These are phyloP conservation scores for Colinus virginianus DNA, from an alignment of 2,113 vertebrate species.

Conservation along the genomic window DNA sequence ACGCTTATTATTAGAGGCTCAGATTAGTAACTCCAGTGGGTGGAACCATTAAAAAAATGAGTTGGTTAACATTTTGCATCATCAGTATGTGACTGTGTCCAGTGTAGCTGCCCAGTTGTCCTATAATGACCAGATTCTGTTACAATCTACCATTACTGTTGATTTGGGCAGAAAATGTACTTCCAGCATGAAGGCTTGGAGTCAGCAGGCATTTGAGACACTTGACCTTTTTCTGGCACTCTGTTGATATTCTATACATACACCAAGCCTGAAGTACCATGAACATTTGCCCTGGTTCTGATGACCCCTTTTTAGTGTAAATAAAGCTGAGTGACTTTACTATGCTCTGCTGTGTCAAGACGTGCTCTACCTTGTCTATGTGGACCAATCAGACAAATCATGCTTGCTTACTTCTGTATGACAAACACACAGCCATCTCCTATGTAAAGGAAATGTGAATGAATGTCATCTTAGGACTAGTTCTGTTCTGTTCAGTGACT, in stretches of 20 bases:
- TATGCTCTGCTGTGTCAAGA: not conserved
- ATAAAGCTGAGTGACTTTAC: not conserved
- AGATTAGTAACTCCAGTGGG: not conserved
- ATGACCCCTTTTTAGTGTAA: not conserved
- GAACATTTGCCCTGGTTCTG: not conserved
- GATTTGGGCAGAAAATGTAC: not conserved
- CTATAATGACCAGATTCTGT: not conserved
- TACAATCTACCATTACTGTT: accelerated
- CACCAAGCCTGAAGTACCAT: not conserved
- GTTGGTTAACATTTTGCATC: not conserved
- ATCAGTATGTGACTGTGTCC: not conserved
- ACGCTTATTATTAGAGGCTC: not conserved
- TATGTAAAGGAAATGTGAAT: not conserved
- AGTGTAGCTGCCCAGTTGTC: not conserved
- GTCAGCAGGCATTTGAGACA: not conserved
- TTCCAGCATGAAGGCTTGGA: not conserved
- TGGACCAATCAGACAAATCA: not conserved
- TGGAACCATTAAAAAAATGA: not conserved
- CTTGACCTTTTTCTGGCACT: not conserved
- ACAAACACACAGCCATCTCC: not conserved
- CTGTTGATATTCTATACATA: not conserved
- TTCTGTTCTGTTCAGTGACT: not conserved
- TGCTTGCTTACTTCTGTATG: not conserved
- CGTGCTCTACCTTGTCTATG: not conserved
- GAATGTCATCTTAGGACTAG: not conserved